phyloP scores from a whole-genome alignment of 2,797 vertebrate genomes.

The Alfaro cultratus region DNA sequence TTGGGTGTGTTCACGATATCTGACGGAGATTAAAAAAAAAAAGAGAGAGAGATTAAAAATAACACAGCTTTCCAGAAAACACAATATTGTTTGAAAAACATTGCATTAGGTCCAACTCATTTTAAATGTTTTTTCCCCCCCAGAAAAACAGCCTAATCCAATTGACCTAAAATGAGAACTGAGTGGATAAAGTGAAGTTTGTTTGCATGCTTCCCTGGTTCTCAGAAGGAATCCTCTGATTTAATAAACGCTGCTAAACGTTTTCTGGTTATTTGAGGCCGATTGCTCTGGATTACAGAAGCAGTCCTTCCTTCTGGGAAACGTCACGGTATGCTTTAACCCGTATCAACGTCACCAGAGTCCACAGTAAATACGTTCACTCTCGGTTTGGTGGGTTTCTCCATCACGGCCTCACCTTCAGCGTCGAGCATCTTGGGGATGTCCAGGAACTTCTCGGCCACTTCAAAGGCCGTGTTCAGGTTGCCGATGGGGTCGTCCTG shows the following conservation, averaged over 20 bases:
- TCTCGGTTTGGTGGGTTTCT: not conserved
- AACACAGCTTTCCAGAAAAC: not conserved
- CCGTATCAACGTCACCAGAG: not conserved
- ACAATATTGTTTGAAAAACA: not conserved
- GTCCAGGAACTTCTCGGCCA: slow-evolving; percentile 92
- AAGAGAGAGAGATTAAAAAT: not conserved
- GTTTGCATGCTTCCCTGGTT: not conserved
- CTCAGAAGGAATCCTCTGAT: not conserved
- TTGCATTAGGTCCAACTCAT: not conserved
- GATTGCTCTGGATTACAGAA: not conserved
- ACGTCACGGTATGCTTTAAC: not conserved
- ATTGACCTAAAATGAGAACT: not conserved
- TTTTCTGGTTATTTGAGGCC: slow-evolving; percentile 1
- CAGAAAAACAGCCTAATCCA: not conserved
- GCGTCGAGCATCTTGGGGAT: slow-evolving; percentile 94
- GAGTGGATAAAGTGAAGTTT: not conserved
- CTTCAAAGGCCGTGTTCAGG: slow-evolving; percentile 93
- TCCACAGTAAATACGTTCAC: not conserved
- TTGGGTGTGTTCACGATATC: slow-evolving; percentile 94
- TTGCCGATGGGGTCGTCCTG: slow-evolving; percentile 93
- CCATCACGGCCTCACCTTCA: slow-evolving; percentile 81
- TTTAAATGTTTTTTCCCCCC: not conserved
- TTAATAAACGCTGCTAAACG: slow-evolving; percentile 26
- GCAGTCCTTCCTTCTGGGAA: not conserved
- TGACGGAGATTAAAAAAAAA: slow-evolving; percentile 37